phyloP scores from a whole-genome alignment of 2,113 vertebrate species.

The Colossoma macropomum region DNA sequence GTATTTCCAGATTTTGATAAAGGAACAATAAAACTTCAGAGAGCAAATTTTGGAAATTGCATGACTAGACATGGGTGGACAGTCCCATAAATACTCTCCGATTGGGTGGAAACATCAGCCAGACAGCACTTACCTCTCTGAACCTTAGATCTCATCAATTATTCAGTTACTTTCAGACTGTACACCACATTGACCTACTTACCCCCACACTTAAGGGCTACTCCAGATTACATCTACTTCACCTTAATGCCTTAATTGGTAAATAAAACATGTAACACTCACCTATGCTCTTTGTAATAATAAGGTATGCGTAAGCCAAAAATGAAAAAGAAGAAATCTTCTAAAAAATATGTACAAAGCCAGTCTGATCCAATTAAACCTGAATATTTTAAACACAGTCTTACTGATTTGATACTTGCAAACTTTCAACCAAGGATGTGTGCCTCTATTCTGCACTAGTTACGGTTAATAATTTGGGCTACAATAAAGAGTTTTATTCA shows the following conservation, averaged over 20 bases:
- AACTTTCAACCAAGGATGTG: too few species aligned
- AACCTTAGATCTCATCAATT: constrained; percentile 37
- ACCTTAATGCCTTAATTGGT: background rate
- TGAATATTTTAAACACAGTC: too few species aligned
- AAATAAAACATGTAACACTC: background rate
- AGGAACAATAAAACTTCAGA: background rate
- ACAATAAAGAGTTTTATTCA: too few species aligned
- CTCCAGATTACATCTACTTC: background rate
- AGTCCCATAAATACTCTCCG: background rate
- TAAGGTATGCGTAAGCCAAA: background rate
- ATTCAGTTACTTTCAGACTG: constrained; percentile 22
- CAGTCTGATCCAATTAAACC: too few species aligned
- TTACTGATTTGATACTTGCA: too few species aligned
- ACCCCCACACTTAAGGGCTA: constrained; percentile 2
- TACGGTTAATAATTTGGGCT: too few species aligned
- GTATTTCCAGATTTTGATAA: background rate
- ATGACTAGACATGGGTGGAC: background rate
- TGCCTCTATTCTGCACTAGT: too few species aligned
- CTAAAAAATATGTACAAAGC: too few species aligned
- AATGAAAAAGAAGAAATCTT: too few species aligned
- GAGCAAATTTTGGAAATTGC: background rate
- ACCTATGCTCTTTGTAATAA: background rate
- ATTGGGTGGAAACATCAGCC: background rate
- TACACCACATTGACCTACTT: constrained; percentile 30
- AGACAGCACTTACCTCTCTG: background rate